Evolutionary conservation across 2,113 vertebrate species (phyloP), one percentile per base, ranked within the genome.

Genomic region (Gymnobelideus leadbeateri): DNA sequence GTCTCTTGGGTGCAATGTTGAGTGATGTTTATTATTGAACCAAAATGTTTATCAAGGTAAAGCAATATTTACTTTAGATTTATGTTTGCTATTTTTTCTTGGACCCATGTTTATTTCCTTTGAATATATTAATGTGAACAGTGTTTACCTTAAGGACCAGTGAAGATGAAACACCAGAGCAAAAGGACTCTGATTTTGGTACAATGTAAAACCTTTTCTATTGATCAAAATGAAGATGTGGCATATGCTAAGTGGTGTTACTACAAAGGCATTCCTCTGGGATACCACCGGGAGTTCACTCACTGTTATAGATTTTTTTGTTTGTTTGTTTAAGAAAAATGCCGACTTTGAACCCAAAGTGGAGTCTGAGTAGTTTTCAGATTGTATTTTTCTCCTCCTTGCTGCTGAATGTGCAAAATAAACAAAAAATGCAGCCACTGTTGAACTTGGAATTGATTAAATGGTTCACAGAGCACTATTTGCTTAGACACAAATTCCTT

Each of bases 331-430:
- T 55, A 43, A 91, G 47, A n/a, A 16, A n/a, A 51, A 68, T n/a
- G 46, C 89, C 46, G 14, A 90, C 89, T 90, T 50, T 90, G 89
- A 90, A 31, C 89, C 46, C 92, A 43, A 51, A 37, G 31, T 93
- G 19, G 89, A 37, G 21, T 50, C 47, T 14, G 91, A 25, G 10
- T 90, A 52, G n/a, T 46, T 93, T 96, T 19, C 3, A 28, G 10
- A 91, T 21, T 68, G 3, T 77, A 49, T 89, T 92, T 96, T 94
- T 96, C 25, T 93, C 26, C 23, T 96, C 93, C 28, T 26, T 94
- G 21, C 90, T 94, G 91, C 89, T 91, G 61, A 95, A 54, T 37
- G 92, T 49, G 92, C 52, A 89, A 90, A 92, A 94, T 93, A 54
- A 95, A 95, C 68, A 84, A 84, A 43, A 68, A 95, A 93, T 68